Evolutionary conservation across 2,113 vertebrate species (phyloP).

Genomic region (Loxodonta africana): DNA sequence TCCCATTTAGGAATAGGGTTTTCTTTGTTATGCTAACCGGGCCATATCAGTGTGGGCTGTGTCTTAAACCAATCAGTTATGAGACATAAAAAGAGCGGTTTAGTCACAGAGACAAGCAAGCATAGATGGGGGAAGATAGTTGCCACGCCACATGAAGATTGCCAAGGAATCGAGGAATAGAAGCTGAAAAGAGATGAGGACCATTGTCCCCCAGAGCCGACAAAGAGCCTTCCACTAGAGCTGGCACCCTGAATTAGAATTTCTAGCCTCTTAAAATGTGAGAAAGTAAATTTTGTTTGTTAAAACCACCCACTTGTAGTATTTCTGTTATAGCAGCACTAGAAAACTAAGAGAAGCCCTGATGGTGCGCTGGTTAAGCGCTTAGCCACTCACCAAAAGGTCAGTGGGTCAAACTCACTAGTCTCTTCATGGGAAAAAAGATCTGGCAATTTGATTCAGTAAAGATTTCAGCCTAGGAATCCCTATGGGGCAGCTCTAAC

Average conservation of each 20-base stretch:
- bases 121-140: not conserved
- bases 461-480: not conserved
- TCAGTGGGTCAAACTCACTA: not conserved
- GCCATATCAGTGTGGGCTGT: no score
- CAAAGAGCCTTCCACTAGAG: not conserved
- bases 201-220: not conserved
- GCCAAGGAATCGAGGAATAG: not conserved
- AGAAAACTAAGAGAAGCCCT: not conserved
- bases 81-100: no score
- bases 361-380: not conserved
- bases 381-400: not conserved
- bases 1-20: not conserved
- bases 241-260: not conserved
- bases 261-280: not conserved
- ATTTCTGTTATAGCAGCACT: not conserved
- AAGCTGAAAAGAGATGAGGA: not conserved
- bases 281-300: not conserved
- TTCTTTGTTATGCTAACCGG: no score
- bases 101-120: not conserved
- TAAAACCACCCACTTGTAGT: not conserved
- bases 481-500: not conserved
- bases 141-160: not conserved
- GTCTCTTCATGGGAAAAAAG: not conserved
- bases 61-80: no score
- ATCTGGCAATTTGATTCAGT: not conserved